Percentiles rank a stretch among this genome's conserved stretches.
Conservation (phyloP, 2,113 vertebrate species). For the Pyxicephalus adspersus region DNA sequence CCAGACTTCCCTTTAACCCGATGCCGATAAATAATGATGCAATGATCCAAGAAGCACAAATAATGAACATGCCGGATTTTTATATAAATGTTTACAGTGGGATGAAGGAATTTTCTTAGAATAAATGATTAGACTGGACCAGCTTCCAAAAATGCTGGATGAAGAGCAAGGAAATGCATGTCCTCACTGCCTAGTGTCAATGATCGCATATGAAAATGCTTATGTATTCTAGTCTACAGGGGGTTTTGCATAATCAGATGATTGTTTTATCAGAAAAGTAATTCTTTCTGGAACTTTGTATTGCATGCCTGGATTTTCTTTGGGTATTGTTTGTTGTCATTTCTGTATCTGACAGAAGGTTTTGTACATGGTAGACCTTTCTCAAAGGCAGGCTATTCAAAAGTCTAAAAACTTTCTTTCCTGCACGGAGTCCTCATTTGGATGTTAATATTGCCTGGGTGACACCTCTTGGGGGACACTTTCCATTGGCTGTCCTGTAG, state of each 20-base stretch:
- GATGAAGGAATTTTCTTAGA: constrained; percentile 30
- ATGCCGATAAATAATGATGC: constrained; percentile 27
- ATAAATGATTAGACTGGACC: constrained; percentile 40
- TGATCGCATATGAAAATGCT: constrained; percentile 26
- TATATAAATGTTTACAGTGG: constrained; percentile 42
- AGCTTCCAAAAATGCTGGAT: not conserved
- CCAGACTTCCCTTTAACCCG: not conserved
- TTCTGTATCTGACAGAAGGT: too few relatives aligned
- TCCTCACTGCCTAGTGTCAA: not conserved
- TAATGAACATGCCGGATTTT: not conserved
- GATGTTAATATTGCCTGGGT: too few relatives aligned
- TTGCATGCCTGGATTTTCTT: too few relatives aligned
- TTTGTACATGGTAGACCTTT: too few relatives aligned
- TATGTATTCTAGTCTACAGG: not conserved
- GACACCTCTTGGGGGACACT: too few relatives aligned
- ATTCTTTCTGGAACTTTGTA: too few relatives aligned
- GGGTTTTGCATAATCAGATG: not conserved
- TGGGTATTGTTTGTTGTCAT: too few relatives aligned
- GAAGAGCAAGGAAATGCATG: constrained; percentile 1
- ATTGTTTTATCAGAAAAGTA: constrained; percentile 10
- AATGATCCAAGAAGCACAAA: not conserved
- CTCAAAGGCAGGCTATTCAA: too few relatives aligned
- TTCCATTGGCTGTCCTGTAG: too few relatives aligned
- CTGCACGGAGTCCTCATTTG: too few relatives aligned
- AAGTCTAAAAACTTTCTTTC: too few relatives aligned